A percentile compares a stretch with the other conserved stretches of the same genome.
These are phyloP conservation scores for Sturmia bella DNA, from an alignment of 2,888 invertebrate species.

Conservation along the genomic window DNA sequence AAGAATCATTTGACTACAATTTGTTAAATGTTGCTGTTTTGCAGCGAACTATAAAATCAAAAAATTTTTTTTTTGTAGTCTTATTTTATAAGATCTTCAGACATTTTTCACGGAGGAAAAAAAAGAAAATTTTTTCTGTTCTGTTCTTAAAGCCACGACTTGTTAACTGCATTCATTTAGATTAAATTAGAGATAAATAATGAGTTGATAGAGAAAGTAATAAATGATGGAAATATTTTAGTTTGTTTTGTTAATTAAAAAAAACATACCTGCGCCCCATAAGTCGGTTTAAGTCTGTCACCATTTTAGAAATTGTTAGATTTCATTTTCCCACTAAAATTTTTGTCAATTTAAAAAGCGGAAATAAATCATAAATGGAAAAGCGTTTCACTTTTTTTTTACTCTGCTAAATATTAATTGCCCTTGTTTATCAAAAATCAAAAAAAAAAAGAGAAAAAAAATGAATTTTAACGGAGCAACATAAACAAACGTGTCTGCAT, in stretches of 20 bases:
- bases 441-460: constrained; percentile 44
- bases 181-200: constrained; percentile 2
- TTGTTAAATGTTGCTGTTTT: constrained; percentile 43
- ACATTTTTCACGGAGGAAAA: neutral
- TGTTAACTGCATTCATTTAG: constrained; percentile 68
- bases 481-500: constrained; percentile 11
- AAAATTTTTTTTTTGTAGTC: constrained; percentile 21
- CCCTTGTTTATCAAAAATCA: constrained; percentile 52
- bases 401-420: constrained; percentile 48
- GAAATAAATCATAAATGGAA: constrained; percentile 67
- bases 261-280: too few species aligned
- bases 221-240: constrained; percentile 6
- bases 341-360: constrained; percentile 57
- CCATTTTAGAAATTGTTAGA: constrained; percentile 19
- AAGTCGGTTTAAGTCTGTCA: neutral
- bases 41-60: constrained; percentile 22
- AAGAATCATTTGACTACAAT: constrained; percentile 24
- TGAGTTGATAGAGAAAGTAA: neutral
- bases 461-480: constrained; percentile 37
- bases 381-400: constrained; percentile 44
- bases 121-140: neutral
- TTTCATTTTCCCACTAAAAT: constrained; percentile 38
- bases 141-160: constrained; percentile 22
- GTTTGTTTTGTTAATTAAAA: too few species aligned
- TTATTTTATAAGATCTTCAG: neutral